A percentile compares a stretch with the other conserved stretches of the same genome.
Evolutionary conservation across 1,140 invertebrate genomes (phyloP).

Genomic region (Cheumatopsyche charites): DNA sequence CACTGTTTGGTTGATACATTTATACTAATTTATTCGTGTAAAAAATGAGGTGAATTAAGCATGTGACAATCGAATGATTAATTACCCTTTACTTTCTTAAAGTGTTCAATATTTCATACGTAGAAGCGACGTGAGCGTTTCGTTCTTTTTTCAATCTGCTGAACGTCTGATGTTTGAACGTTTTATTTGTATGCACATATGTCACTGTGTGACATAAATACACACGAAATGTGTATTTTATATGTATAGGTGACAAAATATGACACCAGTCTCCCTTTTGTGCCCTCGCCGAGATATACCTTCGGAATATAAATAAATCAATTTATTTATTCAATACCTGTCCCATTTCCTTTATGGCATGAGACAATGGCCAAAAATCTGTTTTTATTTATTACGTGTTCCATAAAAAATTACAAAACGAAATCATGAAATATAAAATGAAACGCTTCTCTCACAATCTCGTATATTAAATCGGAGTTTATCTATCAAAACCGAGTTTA

Average conservation of each 20-base stretch:
- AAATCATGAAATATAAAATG: slow-evolving; percentile 27
- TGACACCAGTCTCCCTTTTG: slow-evolving; percentile 39
- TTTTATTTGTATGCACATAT: too few relatives aligned
- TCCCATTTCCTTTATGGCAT: slow-evolving; percentile 42
- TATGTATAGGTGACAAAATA: slow-evolving; percentile 37
- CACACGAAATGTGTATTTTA: not conserved
- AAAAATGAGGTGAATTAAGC: too few relatives aligned
- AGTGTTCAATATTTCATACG: too few relatives aligned
- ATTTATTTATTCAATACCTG: slow-evolving; percentile 43
- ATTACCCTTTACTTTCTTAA: too few relatives aligned
- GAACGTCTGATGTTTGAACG: too few relatives aligned
- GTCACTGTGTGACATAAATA: not conserved
- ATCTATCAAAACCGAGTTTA: too few relatives aligned
- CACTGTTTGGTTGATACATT: too few relatives aligned
- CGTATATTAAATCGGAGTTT: too few relatives aligned
- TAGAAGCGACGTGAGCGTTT: too few relatives aligned
- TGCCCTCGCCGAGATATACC: slow-evolving; percentile 18
- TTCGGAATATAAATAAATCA: slow-evolving; percentile 42
- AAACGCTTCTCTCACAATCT: slow-evolving; percentile 31
- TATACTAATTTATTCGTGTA: too few relatives aligned
- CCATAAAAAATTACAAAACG: slow-evolving; percentile 32
- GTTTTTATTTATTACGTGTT: slow-evolving; percentile 45
- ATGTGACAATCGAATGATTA: too few relatives aligned
- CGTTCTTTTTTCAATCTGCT: too few relatives aligned
- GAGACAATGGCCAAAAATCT: slow-evolving; percentile 42